A percentile compares a stretch with the other conserved stretches of the same genome.
These are phyloP conservation scores for Sciurus niger DNA, from an alignment of 2,113 vertebrate genomes.

Conservation along the genomic window DNA sequence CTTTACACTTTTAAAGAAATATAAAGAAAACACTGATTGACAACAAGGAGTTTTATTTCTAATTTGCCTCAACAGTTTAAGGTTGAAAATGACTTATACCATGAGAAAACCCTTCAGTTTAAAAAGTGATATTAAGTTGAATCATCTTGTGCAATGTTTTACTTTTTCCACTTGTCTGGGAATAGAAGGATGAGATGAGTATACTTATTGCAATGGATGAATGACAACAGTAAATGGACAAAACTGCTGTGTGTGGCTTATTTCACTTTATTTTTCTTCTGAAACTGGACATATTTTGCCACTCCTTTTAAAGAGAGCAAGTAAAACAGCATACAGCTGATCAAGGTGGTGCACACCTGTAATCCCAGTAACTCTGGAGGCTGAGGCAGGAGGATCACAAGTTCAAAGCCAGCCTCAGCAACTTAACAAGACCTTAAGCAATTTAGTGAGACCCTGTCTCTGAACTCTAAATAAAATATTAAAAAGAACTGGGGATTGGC, in stretches of 20 bases:
- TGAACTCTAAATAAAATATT: no score
- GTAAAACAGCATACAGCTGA: background rate
- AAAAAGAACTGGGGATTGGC: no score
- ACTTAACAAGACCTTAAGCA: no score
- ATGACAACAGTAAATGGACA: background rate
- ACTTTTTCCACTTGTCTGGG: background rate
- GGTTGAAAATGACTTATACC: conserved; percentile 31
- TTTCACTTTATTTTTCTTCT: conserved; percentile 11
- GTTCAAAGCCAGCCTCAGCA: no score
- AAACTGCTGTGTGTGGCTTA: background rate
- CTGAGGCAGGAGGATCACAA: no score
- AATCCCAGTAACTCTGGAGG: no score
- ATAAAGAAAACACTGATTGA: background rate
- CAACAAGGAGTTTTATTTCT: conserved; percentile 17
- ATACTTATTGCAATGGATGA: background rate
- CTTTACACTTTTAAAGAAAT: conserved; percentile 33
- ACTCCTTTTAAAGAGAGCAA: conserved; percentile 25
- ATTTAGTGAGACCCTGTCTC: no score
- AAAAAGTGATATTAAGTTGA: conserved; percentile 4
- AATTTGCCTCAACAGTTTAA: conserved; percentile 32
- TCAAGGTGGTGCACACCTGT: no score
- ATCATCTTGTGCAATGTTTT: background rate
- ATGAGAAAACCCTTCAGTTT: background rate
- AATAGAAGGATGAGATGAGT: conserved; percentile 11
- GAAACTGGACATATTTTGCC: background rate